Base-by-base conservation (phyloP, 2,113 vertebrate genomes). In the Mastomys natalensis region DNA sequence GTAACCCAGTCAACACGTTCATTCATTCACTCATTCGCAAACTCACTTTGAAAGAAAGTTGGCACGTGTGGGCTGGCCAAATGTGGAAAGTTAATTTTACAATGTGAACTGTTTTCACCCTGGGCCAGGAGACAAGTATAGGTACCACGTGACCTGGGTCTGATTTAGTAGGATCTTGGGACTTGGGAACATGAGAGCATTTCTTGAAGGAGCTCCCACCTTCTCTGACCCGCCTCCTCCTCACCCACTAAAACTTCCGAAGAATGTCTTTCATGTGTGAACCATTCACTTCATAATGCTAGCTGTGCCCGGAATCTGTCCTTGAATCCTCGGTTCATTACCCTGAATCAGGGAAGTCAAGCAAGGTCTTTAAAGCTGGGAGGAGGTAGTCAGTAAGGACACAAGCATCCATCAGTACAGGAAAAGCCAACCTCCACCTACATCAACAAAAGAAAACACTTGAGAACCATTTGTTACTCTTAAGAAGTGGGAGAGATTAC, bases 31-130 rank as follows among this genome's bases (percentile, higher is more conserved):
- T 98, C 96, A 94, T 93, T 97, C 29, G 37, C 97, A 98, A 98
- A 97, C 96, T 97, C 96, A 90, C 93, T 97, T 96, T 98, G 97
- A 98, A 98, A 98, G 97, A 97, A 98, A 97, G 89, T 97, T 97
- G 96, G 96, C 93, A 96, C 17, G 9, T 24, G 1, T 84, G 91
- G 90, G 93, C 96, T 93, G 91, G 96, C 95, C 93, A 97, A 98
- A 98, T 97, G 96, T 97, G 96, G 97, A 97, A 98, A 98, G 95
- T 97, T 98, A 95, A 97, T 97, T 97, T 98, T 98, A 97, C 96
- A 97, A 96, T 0, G 82, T 97, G 97, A 98, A 97, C 96, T 97
- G 93, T 97, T 97, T 97, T 97, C 98, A 97, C 97, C 96, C 96
- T 87, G 84, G 94, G 96, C 97, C 95, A 96, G 97, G 93, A 97